Base-by-base conservation (phyloP, 2,888 invertebrate species). In the Hedya salicella region DNA sequence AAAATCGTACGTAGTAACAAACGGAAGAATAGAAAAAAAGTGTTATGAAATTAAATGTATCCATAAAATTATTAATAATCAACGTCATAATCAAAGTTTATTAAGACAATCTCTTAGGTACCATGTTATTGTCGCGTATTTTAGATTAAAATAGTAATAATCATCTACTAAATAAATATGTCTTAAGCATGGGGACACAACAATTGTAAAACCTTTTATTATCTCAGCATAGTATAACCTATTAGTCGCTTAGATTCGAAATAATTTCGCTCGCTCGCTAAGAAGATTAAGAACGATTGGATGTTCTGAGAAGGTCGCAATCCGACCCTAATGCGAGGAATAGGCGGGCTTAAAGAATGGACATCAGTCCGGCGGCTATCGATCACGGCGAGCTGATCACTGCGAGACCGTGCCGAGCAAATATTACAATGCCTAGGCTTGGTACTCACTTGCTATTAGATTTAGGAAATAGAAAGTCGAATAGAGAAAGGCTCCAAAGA, bases 211-310 rank as follows among this genome's bases (percentile, higher is more conserved):
- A 83, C 82, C 86, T 87, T 88, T 85, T 87, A 87, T 89, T 86
- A 87, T 85, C 84, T 85, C 86, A 89, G 85, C 85, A 87, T 88
- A n/a, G n/a, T n/a, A n/a, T n/a, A n/a, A 50, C 52, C 59, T 59
- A 89, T 89, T 88, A 89, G 84, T 79, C 85, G 83, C 85, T 87
- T 84, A 82, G 84, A 85, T 78, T 82, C 83, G 83, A 86, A 89
- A 91, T 91, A 89, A 91, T 89, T 90, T 85, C 83, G 81, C 74
- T 79, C 80, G 83, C 80, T 84, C 79, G 82, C 82, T 91, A 90
- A 91, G 91, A 87, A 90, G 91, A 91, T 92, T 91, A 92, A 86
- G 81, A 88, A 82, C 85, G 91, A 92, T 91, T 92, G 91, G 89
- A 90, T 87, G 87, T 90, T 86, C 87, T 79, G 74, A 85, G 87